phyloP scores from a whole-genome alignment of 2,888 invertebrate genomes.

The Malthinus seriepunctatus region DNA sequence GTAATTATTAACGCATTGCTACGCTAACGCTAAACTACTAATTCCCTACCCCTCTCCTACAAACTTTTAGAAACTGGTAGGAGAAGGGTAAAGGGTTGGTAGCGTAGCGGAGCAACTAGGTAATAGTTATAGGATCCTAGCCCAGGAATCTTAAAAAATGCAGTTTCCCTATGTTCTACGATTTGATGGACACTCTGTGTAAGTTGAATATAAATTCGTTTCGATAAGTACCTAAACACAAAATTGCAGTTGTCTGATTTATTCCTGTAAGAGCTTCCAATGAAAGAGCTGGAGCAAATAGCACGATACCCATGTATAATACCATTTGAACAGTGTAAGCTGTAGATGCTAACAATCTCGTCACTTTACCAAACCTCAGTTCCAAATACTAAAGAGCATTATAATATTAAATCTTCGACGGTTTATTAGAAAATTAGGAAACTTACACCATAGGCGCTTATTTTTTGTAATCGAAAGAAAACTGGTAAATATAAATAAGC shows the following conservation, averaged over 20 bases:
- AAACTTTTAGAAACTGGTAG: too few relatives aligned
- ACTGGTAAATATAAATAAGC: slow-evolving; percentile 76
- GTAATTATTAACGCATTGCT: too few relatives aligned
- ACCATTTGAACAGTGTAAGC: slow-evolving; percentile 75
- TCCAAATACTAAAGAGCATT: slow-evolving; percentile 75
- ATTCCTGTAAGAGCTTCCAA: slow-evolving; percentile 83
- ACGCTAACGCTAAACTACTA: too few relatives aligned
- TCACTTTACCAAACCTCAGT: slow-evolving; percentile 75
- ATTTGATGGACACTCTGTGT: too few relatives aligned
- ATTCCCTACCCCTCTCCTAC: too few relatives aligned
- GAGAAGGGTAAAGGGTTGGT: too few relatives aligned
- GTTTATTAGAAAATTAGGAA: not conserved
- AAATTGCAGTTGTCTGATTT: slow-evolving; percentile 69
- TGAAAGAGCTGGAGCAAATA: slow-evolving; percentile 91
- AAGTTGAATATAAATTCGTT: too few relatives aligned
- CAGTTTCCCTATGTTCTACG: too few relatives aligned
- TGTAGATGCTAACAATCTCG: slow-evolving; percentile 84
- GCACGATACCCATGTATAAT: slow-evolving; percentile 71
- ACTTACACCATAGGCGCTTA: slow-evolving; percentile 76
- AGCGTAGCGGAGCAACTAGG: too few relatives aligned
- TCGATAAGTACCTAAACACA: slow-evolving; percentile 45
- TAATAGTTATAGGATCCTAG: too few relatives aligned
- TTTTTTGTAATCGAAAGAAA: slow-evolving; percentile 73
- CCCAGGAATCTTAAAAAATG: too few relatives aligned
- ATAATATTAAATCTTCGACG: not conserved